phyloP scores from a whole-genome alignment of 2,113 vertebrate species.

The Esox niger region DNA sequence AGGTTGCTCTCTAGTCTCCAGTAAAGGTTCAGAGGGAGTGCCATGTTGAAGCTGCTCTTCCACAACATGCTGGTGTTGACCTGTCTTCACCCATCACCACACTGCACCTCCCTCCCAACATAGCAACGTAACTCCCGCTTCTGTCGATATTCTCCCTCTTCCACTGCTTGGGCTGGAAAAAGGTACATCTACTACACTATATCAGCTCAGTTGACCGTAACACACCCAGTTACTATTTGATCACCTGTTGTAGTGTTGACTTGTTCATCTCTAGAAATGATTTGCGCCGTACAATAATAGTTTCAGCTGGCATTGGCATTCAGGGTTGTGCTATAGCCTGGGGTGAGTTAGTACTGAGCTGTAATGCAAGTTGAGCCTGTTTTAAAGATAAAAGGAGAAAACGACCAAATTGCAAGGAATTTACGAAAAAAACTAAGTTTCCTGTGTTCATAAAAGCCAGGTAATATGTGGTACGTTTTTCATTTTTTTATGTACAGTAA shows the following conservation, averaged over 20 bases:
- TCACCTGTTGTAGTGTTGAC: not conserved
- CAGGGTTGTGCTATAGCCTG: not conserved
- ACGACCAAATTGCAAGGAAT: too few relatives aligned
- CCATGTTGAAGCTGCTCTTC: slow-evolving; percentile 62
- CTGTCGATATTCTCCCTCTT: slow-evolving; percentile 12
- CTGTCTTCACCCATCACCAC: slow-evolving; percentile 48
- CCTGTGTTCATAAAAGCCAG: too few relatives aligned
- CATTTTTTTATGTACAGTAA: too few relatives aligned
- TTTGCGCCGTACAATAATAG: not conserved
- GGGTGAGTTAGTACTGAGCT: too few relatives aligned
- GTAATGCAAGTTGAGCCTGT: not conserved
- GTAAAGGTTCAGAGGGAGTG: slow-evolving; percentile 28
- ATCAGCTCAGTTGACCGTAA: not conserved
- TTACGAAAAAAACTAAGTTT: too few relatives aligned
- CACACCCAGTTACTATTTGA: not conserved
- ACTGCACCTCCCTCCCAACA: slow-evolving; percentile 47
- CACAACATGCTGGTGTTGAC: slow-evolving; percentile 46
- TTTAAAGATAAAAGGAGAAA: too few relatives aligned
- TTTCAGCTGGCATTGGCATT: not conserved
- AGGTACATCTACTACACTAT: slow-evolving; percentile 43
- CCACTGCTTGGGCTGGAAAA: slow-evolving; percentile 28
- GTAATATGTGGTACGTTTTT: too few relatives aligned
- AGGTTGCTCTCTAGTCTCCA: slow-evolving; percentile 6
- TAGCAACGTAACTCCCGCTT: slow-evolving; percentile 36
- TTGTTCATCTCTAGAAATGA: not conserved